Evolutionary conservation across 2,888 invertebrate genomes (phyloP), one percentile per base, ranked within the genome.

Genomic region (Apoda limacodes): DNA sequence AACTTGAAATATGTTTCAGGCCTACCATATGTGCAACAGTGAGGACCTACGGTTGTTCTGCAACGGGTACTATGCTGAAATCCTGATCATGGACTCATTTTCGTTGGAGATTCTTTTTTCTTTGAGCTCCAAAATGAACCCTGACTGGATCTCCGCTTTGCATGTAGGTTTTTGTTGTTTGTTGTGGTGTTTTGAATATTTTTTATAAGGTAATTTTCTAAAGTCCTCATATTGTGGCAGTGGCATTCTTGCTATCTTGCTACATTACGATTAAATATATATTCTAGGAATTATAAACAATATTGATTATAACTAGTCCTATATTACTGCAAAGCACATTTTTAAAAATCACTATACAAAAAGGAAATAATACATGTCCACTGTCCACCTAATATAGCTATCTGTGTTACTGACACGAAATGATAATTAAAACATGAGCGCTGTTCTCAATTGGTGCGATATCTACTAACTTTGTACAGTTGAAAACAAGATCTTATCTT

Each of bases 31-130:
- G 86, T 86, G 88, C 46, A 89, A 88, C 52, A 88, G 88, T 46
- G 92, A 89, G 55, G 94, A 92, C 55, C 84, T 93, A 34, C 83
- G 91, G 51, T 78, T 99, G 10, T 95, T 99, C 65, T 99, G 98
- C 72, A 95, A 95, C 53, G 99, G 99, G 4, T 98, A 97, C 67
- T 99, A 99, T 62, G 93, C 98, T 0, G 99, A 99, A 69, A 95
- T 99, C 35, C 84, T 96, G 45, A 90, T 99, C 9, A 93, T 99
- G 88, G 96, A 99, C 68, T 96, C 98, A 0, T 93, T 95, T 57
- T 96, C 94, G 34, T 78, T 99, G 45, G 96, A 97, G 69, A 87
- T 96, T 10, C 72, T 97, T 9, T 95, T 95, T 66, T 88, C 89
- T n/a, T 75, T 99, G 23, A 92, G 93, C 47, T 97, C 97, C 0